Evolutionary conservation across 2,113 vertebrate genomes (phyloP).

Genomic region (Chionis minor): DNA sequence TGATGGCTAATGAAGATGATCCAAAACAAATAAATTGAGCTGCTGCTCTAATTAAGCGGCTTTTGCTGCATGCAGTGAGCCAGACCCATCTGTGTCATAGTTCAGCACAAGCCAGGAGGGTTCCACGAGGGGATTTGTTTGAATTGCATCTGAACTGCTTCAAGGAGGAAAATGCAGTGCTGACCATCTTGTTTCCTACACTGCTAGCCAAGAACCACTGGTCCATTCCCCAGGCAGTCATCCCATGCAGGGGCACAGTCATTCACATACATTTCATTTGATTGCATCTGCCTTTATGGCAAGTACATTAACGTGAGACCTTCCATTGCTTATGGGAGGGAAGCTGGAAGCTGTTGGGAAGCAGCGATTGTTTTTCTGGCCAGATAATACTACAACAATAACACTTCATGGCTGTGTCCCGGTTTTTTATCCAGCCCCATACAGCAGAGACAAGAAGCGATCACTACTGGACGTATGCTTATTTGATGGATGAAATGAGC

Average conservation of each 20-base stretch:
- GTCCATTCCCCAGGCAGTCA: not conserved
- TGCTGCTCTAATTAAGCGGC: conserved; percentile 44
- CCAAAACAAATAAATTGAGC: conserved; percentile 58
- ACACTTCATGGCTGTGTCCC: not conserved
- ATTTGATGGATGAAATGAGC: not conserved
- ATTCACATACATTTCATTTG: not conserved
- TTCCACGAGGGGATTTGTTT: not conserved
- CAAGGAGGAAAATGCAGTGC: not conserved
- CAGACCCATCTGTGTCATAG: conserved; percentile 22
- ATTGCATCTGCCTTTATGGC: not conserved
- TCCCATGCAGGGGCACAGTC: not conserved
- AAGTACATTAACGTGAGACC: not conserved
- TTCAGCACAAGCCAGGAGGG: conserved; percentile 14
- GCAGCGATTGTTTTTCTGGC: not conserved
- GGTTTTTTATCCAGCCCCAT: not conserved
- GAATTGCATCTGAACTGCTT: not conserved
- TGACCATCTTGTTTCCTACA: not conserved
- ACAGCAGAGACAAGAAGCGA: not conserved
- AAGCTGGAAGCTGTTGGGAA: not conserved
- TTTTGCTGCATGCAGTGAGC: not conserved
- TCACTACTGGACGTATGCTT: not conserved
- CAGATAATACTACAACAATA: not conserved
- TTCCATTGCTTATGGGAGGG: not conserved
- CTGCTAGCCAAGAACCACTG: not conserved
- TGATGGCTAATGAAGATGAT: conserved; percentile 42